phyloP scores from a whole-genome alignment of 2,888 invertebrate genomes.

The Masnerella sp. region DNA sequence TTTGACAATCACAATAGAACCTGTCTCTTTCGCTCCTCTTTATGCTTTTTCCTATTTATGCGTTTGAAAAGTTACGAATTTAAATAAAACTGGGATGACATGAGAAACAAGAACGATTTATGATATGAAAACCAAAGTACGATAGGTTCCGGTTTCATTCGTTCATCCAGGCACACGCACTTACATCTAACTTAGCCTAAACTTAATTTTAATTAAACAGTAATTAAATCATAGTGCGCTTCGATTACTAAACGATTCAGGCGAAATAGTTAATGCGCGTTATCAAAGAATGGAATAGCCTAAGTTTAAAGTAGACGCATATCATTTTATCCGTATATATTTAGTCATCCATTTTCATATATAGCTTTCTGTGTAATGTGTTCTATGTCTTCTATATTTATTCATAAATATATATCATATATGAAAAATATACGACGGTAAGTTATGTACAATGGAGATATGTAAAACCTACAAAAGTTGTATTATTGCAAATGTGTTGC shows the following conservation, averaged over 20 bases:
- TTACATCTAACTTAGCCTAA: constrained; percentile 4
- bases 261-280: constrained; percentile 27
- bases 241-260: constrained; percentile 64
- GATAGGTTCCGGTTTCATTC: constrained; percentile 35
- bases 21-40: constrained; percentile 14
- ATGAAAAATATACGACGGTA: constrained; percentile 75
- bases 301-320: constrained; percentile 41
- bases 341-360: constrained; percentile 3
- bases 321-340: constrained; percentile 32
- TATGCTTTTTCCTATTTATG: background rate
- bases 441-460: constrained; percentile 73
- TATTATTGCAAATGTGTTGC: constrained; percentile 21
- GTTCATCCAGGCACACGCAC: constrained; percentile 32
- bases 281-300: constrained; percentile 52
- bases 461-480: constrained; percentile 68
- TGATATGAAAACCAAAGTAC: constrained; percentile 13
- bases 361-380: no score
- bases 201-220: no score
- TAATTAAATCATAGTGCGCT: constrained; percentile 68
- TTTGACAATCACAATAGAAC: constrained; percentile 54
- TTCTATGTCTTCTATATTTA: constrained; percentile 66
- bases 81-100: background rate
- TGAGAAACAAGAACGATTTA: background rate
- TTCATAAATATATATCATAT: constrained; percentile 67
- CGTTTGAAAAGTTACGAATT: background rate